These are phyloP conservation scores for Halictus ligatus DNA, from an alignment of 2,888 invertebrate species.

Conservation along the genomic window DNA sequence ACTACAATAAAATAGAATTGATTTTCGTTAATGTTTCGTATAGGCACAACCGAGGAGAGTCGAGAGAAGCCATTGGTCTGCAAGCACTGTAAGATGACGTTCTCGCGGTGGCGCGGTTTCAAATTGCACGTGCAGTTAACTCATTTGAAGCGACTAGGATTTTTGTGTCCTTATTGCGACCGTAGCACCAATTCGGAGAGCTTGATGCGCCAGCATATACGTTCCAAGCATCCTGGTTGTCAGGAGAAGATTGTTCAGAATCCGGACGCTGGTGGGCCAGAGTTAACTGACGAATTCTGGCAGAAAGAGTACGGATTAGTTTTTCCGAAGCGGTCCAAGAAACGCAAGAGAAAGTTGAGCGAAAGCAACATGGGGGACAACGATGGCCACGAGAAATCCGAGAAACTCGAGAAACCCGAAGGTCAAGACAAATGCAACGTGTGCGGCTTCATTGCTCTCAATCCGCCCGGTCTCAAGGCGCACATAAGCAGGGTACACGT, in stretches of 20 bases:
- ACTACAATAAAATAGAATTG: no score
- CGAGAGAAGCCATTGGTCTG: slow-evolving; percentile 69
- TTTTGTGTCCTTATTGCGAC: slow-evolving; percentile 80
- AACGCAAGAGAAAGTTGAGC: slow-evolving; percentile 67
- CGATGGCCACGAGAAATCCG: neutral
- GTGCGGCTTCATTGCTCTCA: slow-evolving; percentile 78
- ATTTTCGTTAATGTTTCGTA: neutral
- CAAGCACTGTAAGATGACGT: slow-evolving; percentile 79
- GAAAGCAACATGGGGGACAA: slow-evolving; percentile 3
- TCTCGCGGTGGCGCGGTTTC: slow-evolving; percentile 77
- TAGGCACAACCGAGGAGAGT: slow-evolving; percentile 35
- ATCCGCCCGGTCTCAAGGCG: slow-evolving; percentile 73
- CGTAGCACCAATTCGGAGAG: slow-evolving; percentile 77
- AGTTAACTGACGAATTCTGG: slow-evolving; percentile 80
- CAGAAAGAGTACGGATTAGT: slow-evolving; percentile 78
- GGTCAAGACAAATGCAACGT: slow-evolving; percentile 65
- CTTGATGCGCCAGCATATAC: slow-evolving; percentile 77
- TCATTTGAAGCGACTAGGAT: slow-evolving; percentile 78
- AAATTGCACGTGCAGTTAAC: slow-evolving; percentile 80
- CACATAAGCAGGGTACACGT: slow-evolving; percentile 77
- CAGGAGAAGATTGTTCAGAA: slow-evolving; percentile 74
- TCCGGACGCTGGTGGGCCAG: slow-evolving; percentile 67
- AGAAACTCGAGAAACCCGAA: slow-evolving; percentile 22
- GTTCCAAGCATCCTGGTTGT: slow-evolving; percentile 72
- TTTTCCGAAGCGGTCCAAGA: slow-evolving; percentile 59